Base-by-base conservation (phyloP, 2,797 vertebrate species). In the Pipistrellus kuhlii region DNA sequence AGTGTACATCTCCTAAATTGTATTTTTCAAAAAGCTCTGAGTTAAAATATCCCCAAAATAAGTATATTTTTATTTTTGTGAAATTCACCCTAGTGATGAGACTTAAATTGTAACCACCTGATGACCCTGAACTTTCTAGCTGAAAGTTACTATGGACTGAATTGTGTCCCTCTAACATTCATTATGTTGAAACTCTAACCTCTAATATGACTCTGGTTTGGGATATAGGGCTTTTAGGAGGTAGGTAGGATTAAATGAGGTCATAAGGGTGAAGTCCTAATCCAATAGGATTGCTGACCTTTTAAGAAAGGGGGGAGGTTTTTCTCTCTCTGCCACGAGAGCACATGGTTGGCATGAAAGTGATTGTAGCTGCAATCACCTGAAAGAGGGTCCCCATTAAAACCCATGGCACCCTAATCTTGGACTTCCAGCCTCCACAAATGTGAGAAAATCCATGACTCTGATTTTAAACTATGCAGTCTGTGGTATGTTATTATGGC, bases 1-100 rank as follows among this genome's bases (percentile, higher is more conserved):
- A 80, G 13, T 25, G 25, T 32, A 48, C 5, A 86, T 85, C 20
- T 91, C 55, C 80, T 92, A 59, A 23, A 59, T 77, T 83, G 8
- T 83, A 32, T 51, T 81, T 94, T 84, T 78, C 18, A 23, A 30
- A 15, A 69, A 91, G 35, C 41, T 64, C 12, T 68, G 88, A 25
- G 25, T 30, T 83, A 86, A 88, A 92, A 76, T 92, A 94, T 83
- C 35, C 57, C 35, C 41, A 72, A 30, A 20, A 53, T 82, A 82
- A 53, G 77, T 66, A 51, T 53, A 57, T 64, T 94, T 95, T 90
- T 68, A 85, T 90, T 93, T 94, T 92, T 97, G 30, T 75, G 20
- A 83, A 92, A 91, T 93, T 85, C 35, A 73, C 55, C 55, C 89
- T 64, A 55, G 18, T 53, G 30, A 46, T 53, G 6, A 25, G 64